Base-by-base conservation (phyloP, 2,888 invertebrate genomes). In the Nezara viridula region DNA sequence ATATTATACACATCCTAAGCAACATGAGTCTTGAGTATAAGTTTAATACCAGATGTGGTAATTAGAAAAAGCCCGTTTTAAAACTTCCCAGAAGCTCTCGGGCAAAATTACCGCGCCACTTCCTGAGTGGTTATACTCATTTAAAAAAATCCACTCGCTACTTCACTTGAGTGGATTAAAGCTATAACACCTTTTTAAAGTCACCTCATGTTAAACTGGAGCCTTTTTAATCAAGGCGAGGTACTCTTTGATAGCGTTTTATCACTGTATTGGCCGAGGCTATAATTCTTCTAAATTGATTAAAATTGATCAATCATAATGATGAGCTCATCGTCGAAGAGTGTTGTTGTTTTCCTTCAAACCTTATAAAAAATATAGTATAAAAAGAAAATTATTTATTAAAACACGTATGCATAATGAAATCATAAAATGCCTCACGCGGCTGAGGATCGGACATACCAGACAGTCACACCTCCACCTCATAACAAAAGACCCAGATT, bases 131-230 rank as follows among this genome's bases (percentile, higher is more conserved):
- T 81, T 47, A 47, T 81, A 47, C 81, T 81, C 81, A 81, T 81
- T 81, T 81, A 6, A 81, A 81, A 81, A 81, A 81, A 81, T 47
- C 81, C 44, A 81, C 81, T 47, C 44, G 6, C 81, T 81, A 44
- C 81, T 44, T 44, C 19, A 24, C 81, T 81, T 44, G 81, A 81
- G 81, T 81, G 81, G 81, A 81, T 81, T 81, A 81, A 47, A 81
- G n/a, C 81, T 81, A 81, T 81, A 81, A 81, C 44, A 81, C 81
- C 81, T 44, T n/a, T 81, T 81, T 81, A 81, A 81, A 81, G 47
- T 81, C 81, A 81, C n/a, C 81, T 81, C 81, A 81, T 81, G 81
- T 81, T 81, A 14, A 81, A 81, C 44, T n/a, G 81, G 81, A 44
- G 16, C 40, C 81, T 81, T 73, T 73, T 81, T 81, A 81, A 81